A percentile compares a stretch with the other conserved stretches of the same genome.
phyloP scores from a whole-genome alignment of 2,888 invertebrate genomes.

The Drosophila mimica region DNA sequence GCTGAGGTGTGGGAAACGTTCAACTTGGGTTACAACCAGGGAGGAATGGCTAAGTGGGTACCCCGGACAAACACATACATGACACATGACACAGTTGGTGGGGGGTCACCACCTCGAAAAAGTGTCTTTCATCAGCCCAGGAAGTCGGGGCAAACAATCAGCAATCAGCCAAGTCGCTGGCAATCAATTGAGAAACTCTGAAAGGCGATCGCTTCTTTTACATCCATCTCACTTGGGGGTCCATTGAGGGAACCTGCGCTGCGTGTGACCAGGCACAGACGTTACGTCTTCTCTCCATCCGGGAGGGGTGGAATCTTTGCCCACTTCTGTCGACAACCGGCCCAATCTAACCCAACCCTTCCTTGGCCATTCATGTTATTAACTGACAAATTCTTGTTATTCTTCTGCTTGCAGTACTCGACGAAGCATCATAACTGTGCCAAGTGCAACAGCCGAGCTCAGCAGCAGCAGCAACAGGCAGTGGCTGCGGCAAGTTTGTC shows the following conservation, averaged over 20 bases:
- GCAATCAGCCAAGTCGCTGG: neutral
- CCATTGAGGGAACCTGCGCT: neutral
- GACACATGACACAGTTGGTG: too few species aligned
- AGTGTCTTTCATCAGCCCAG: neutral
- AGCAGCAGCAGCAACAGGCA: constrained; percentile 51
- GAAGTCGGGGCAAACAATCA: neutral
- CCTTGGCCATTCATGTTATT: neutral
- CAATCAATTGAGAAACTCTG: too few species aligned
- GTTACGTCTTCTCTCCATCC: neutral
- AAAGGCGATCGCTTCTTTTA: neutral
- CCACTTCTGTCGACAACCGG: neutral
- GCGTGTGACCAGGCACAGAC: neutral
- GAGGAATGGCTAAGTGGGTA: neutral
- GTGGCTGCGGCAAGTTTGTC: constrained; percentile 48
- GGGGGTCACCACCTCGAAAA: too few species aligned
- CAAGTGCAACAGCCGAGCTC: constrained; percentile 73
- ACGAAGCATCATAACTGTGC: constrained; percentile 77
- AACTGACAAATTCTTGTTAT: neutral
- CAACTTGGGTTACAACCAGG: neutral
- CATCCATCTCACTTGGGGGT: neutral
- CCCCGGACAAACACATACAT: too few species aligned
- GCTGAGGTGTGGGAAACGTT: neutral
- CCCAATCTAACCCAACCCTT: neutral
- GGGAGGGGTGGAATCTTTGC: neutral
- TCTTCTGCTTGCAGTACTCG: constrained; percentile 64